A percentile compares a stretch with the other conserved stretches of the same genome.
These are phyloP conservation scores for Cotesia typhae DNA, from an alignment of 1,140 invertebrate genomes.

Conservation along the genomic window DNA sequence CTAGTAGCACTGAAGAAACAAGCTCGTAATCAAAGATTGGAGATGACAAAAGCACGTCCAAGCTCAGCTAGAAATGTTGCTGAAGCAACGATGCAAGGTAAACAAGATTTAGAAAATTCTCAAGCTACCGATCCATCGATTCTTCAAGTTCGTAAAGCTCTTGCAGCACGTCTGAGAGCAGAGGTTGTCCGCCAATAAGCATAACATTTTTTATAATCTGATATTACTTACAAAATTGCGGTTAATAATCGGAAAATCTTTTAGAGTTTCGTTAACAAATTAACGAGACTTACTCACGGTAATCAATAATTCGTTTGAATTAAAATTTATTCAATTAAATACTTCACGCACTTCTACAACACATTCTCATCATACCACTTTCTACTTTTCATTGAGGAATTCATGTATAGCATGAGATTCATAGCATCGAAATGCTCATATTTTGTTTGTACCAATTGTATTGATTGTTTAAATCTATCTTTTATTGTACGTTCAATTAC, in stretches of 20 bases:
- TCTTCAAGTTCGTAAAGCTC: conserved; percentile 79
- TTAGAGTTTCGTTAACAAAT: background rate
- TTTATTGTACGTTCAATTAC: background rate
- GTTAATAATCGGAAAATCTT: background rate
- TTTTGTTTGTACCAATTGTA: conserved; percentile 16
- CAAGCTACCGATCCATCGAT: conserved; percentile 67
- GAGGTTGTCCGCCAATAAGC: conserved; percentile 73
- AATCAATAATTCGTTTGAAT: conserved; percentile 52
- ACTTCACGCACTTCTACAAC: conserved; percentile 63
- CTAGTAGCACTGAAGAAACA: conserved; percentile 87
- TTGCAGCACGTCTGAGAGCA: conserved; percentile 82
- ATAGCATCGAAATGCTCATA: conserved; percentile 51
- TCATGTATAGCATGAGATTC: conserved; percentile 40
- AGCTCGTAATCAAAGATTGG: conserved; percentile 81
- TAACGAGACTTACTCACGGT: background rate
- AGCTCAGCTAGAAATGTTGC: conserved; percentile 59
- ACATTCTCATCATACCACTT: conserved; percentile 54
- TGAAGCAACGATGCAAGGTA: conserved; percentile 58
- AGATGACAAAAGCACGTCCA: conserved; percentile 59
- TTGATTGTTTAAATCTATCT: background rate
- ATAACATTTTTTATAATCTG: background rate
- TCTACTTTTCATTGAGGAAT: conserved; percentile 41
- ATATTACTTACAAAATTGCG: background rate
- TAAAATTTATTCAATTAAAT: conserved; percentile 65
- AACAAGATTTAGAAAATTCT: conserved; percentile 48